Conservation (phyloP, 2,888 invertebrate genomes). For the Cheilosia impressa region DNA sequence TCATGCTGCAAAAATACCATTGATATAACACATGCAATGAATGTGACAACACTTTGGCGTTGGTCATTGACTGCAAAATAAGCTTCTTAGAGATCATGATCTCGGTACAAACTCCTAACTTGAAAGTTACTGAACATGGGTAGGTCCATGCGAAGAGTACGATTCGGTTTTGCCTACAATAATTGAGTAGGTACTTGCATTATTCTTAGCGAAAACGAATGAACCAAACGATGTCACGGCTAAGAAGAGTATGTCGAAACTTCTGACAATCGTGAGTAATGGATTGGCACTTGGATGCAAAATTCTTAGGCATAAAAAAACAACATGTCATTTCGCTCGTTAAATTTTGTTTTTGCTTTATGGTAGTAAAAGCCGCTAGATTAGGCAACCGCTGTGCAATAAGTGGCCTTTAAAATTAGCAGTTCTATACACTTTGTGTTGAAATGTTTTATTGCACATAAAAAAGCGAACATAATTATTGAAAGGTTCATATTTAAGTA, state of each 20-base stretch:
- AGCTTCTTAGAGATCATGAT: background rate
- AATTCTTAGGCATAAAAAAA: slow-evolving; percentile 37
- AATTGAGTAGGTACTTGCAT: background rate
- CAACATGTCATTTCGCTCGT: background rate
- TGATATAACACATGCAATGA: background rate
- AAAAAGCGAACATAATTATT: background rate
- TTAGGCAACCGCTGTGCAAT: background rate
- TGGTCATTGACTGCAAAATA: slow-evolving; percentile 25
- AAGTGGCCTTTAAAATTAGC: background rate
- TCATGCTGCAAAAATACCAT: slow-evolving; percentile 35
- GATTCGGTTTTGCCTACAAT: slow-evolving; percentile 14
- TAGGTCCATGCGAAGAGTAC: background rate
- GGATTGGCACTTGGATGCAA: slow-evolving; percentile 31
- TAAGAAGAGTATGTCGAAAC: slow-evolving; percentile 53
- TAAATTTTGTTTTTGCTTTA: background rate
- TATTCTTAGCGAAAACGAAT: slow-evolving; percentile 34
- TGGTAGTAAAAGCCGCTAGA: background rate
- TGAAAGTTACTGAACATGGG: slow-evolving; percentile 11
- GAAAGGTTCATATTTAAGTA: background rate
- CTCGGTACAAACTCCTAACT: background rate
- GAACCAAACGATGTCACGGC: slow-evolving; percentile 56
- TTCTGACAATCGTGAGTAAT: slow-evolving; percentile 6
- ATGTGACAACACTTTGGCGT: slow-evolving; percentile 39
- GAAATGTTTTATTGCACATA: slow-evolving; percentile 3
- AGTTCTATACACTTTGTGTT: background rate